Percentiles rank a stretch among this genome's conserved stretches.
Evolutionary conservation across 2,113 vertebrate species (phyloP).

Genomic region (Stigmatopora argus): DNA sequence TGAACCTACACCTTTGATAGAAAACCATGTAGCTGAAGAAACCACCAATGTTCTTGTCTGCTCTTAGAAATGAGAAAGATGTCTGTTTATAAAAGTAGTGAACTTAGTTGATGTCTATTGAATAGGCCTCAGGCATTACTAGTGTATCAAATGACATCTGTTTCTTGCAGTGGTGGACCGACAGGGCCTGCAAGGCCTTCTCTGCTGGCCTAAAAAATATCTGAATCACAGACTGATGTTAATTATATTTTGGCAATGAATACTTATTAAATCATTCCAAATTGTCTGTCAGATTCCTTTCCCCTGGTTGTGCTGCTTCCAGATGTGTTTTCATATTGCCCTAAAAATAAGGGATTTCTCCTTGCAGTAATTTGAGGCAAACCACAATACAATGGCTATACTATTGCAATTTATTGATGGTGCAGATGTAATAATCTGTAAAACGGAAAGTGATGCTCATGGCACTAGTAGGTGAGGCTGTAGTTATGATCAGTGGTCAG

Average conservation of each 20-base stretch:
- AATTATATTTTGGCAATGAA: too few species aligned
- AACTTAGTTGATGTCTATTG: slow-evolving; percentile 14
- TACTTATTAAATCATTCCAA: too few species aligned
- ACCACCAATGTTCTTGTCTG: background rate
- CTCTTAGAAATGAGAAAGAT: background rate
- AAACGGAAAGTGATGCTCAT: background rate
- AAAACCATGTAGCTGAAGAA: slow-evolving; percentile 8
- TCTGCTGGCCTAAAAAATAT: too few species aligned
- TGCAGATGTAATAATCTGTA: too few species aligned
- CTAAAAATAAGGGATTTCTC: slow-evolving; percentile 49
- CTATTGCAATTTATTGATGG: slow-evolving; percentile 29
- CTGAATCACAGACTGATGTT: too few species aligned
- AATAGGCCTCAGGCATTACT: slow-evolving; percentile 8
- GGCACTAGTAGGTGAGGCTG: background rate
- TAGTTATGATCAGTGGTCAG: too few species aligned
- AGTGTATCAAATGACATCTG: slow-evolving; percentile 5
- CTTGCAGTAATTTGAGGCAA: slow-evolving; percentile 22
- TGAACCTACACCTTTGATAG: slow-evolving; percentile 31
- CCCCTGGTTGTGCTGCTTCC: too few species aligned
- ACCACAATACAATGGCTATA: slow-evolving; percentile 13
- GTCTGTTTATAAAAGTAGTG: slow-evolving; percentile 24
- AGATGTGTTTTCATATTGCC: slow-evolving; percentile 17
- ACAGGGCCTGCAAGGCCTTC: too few species aligned
- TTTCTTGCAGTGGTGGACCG: slow-evolving; percentile 5
- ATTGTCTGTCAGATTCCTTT: too few species aligned